Evolutionary conservation across 2,888 invertebrate genomes (phyloP).

Genomic region (Bedellia somnulentella): DNA sequence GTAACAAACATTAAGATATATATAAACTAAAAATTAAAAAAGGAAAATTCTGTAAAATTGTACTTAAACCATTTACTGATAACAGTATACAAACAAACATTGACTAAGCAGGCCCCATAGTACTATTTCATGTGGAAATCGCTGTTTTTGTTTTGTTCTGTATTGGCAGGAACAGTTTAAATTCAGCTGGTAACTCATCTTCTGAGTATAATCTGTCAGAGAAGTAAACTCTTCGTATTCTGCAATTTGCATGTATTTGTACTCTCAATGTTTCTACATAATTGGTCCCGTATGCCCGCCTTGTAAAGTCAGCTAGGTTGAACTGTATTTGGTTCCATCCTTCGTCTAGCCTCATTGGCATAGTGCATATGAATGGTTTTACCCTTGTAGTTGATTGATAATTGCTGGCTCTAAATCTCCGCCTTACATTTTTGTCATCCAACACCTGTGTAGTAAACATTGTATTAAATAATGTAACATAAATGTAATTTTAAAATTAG

Average conservation of each 20-base stretch:
- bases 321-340: constrained; percentile 97
- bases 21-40: too few species aligned
- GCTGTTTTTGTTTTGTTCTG: constrained; percentile 71
- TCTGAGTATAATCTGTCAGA: constrained; percentile 92
- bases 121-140: too few species aligned
- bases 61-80: too few species aligned
- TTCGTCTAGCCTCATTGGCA: constrained; percentile 93
- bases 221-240: constrained; percentile 87
- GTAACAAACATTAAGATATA: too few species aligned
- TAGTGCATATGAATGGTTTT: constrained; percentile 96
- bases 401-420: constrained; percentile 89
- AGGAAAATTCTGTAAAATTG: too few species aligned
- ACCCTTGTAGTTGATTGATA: constrained; percentile 93
- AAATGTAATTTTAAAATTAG: constrained; percentile 2
- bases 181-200: constrained; percentile 93
- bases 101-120: too few species aligned
- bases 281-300: constrained; percentile 93
- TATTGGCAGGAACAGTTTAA: constrained; percentile 92
- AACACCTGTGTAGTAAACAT: constrained; percentile 68
- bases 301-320: constrained; percentile 91
- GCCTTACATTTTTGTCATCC: constrained; percentile 90
- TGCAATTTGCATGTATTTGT: constrained; percentile 94
- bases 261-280: constrained; percentile 90
- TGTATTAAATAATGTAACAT: too few species aligned
- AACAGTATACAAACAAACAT: too few species aligned